Percentiles rank a stretch among this genome's conserved stretches.
phyloP scores from a whole-genome alignment of 2,888 invertebrate species.

The Diarsia mendica region DNA sequence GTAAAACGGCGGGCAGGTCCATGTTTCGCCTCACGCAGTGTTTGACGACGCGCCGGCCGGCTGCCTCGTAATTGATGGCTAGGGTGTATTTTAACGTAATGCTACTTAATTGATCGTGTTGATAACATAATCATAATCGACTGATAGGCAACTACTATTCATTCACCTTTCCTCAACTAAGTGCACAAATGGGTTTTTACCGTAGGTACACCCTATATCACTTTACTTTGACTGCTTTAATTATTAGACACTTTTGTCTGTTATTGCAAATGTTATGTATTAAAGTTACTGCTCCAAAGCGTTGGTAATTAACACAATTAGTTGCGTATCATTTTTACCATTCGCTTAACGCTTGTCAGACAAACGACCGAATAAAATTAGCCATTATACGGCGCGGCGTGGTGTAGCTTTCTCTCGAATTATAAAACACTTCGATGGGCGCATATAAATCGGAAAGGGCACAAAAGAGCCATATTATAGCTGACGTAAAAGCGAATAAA shows the following conservation, averaged over 20 bases:
- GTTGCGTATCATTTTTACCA: background rate
- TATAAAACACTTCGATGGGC: conserved; percentile 75
- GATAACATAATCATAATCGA: conserved; percentile 83
- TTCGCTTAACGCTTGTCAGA: conserved; percentile 21
- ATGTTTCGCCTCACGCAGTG: conserved; percentile 66
- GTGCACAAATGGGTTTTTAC: conserved; percentile 80
- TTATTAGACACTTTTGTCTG: conserved; percentile 75
- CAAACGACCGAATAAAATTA: conserved; percentile 68
- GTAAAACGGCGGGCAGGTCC: conserved; percentile 71
- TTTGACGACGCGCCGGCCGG: conserved; percentile 71
- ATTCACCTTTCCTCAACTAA: conserved; percentile 72
- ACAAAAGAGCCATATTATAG: conserved; percentile 83
- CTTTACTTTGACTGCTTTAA: conserved; percentile 75
- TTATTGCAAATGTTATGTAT: conserved; percentile 1
- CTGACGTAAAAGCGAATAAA: conserved; percentile 88
- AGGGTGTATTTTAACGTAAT: conserved; percentile 87
- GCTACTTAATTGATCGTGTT: conserved; percentile 86
- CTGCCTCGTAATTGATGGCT: conserved; percentile 82
- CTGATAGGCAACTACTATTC: conserved; percentile 71
- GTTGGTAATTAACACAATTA: conserved; percentile 7
- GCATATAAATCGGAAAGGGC: conserved; percentile 82
- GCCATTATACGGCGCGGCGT: conserved; percentile 44
- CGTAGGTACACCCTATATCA: conserved; percentile 70
- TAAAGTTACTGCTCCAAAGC: conserved; percentile 55
- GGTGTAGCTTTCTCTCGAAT: conserved; percentile 64